Percentiles rank a stretch among this genome's conserved stretches.
phyloP scores from a whole-genome alignment of 1,140 invertebrate species.

The Sycophila sp. region DNA sequence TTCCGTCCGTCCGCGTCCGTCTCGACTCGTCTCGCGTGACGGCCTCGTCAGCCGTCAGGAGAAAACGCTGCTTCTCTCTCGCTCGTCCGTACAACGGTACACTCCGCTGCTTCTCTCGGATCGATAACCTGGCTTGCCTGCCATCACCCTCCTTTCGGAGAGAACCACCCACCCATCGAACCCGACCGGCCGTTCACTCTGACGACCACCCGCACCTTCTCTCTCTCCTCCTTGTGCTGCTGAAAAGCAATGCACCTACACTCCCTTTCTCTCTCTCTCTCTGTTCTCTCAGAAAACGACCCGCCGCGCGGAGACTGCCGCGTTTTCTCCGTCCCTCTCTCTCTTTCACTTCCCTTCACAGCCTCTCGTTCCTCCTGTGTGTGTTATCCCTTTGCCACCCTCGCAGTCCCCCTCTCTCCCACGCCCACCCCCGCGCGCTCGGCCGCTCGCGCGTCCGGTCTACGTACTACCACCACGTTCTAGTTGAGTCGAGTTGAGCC shows the following conservation, averaged over 20 bases:
- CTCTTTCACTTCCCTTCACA: neutral
- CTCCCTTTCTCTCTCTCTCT: constrained; percentile 34
- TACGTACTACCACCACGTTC: constrained; percentile 43
- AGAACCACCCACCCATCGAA: constrained; percentile 42
- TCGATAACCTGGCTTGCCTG: constrained; percentile 58
- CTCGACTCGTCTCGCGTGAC: constrained; percentile 67
- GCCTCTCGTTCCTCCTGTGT: neutral
- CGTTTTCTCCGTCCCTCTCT: neutral
- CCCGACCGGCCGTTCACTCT: constrained; percentile 38
- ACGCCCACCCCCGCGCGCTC: neutral
- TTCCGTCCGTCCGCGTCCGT: constrained; percentile 55
- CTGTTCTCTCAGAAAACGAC: constrained; percentile 21
- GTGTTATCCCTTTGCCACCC: constrained; percentile 37
- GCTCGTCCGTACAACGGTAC: neutral
- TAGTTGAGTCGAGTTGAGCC: constrained; percentile 59
- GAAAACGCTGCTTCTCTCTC: constrained; percentile 3
- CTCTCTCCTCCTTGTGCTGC: constrained; percentile 39
- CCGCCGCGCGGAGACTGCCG: neutral
- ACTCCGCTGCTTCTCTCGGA: constrained; percentile 44
- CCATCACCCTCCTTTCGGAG: constrained; percentile 43
- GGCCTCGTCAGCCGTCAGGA: constrained; percentile 66
- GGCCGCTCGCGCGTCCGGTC: neutral
- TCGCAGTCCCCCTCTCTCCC: constrained; percentile 31
- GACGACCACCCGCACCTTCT: constrained; percentile 33
- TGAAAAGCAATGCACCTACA: constrained; percentile 54